Evolutionary conservation across 2,888 invertebrate genomes (phyloP).

Genomic region (Dicyrtoma fusca): DNA sequence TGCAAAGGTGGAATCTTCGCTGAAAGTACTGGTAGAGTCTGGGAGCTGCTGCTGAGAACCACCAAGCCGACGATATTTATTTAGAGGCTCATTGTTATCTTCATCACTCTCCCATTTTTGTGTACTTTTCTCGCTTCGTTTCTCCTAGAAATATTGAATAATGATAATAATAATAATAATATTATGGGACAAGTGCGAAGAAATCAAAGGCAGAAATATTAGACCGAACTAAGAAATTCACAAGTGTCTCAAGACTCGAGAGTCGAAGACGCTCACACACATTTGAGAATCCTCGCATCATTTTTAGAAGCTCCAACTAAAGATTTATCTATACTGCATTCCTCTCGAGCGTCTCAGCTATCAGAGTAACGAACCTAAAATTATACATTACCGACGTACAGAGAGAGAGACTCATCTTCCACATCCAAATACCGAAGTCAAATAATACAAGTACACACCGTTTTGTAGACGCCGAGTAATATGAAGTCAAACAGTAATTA

Average conservation of each 20-base stretch:
- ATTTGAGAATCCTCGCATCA: not conserved
- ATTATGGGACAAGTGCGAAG: too few species aligned
- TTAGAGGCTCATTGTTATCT: conserved; percentile 52
- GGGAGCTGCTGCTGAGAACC: conserved; percentile 2
- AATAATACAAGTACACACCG: too few species aligned
- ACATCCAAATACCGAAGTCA: too few species aligned
- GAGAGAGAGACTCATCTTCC: not conserved
- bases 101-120: conserved; percentile 52
- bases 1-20: not conserved
- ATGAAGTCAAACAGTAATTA: too few species aligned
- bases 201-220: too few species aligned
- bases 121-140: conserved; percentile 45
- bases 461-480: too few species aligned
- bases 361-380: conserved; percentile 1
- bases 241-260: too few species aligned
- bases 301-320: not conserved
- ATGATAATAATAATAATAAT: not conserved
- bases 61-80: conserved; percentile 48
- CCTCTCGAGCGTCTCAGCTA: not conserved
- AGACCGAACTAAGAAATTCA: too few species aligned
- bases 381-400: not conserved
- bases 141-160: conserved; percentile 37
- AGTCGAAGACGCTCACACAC: not conserved
- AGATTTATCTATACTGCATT: conserved; percentile 16
- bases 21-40: conserved; percentile 13